Conservation (phyloP, 2,888 invertebrate genomes). For the Mesopsocus fuscifrons region DNA sequence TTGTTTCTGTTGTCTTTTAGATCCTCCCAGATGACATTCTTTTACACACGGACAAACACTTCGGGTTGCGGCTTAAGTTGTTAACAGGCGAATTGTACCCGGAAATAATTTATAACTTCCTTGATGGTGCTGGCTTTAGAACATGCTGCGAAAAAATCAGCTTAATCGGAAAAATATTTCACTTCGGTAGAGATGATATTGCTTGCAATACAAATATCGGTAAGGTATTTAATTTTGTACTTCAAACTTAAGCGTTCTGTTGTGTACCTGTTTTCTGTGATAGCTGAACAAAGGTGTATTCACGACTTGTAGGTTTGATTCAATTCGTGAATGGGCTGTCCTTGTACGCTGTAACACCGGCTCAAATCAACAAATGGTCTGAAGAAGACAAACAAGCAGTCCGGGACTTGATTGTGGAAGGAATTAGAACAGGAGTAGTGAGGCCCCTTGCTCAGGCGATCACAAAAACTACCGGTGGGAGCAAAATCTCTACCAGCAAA, state of each 20-base stretch:
- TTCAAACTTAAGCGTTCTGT: too few species aligned
- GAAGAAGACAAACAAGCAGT: constrained; percentile 29
- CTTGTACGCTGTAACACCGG: constrained; percentile 37
- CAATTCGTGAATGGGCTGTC: constrained; percentile 35
- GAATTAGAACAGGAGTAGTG: constrained; percentile 31
- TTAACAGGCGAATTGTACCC: constrained; percentile 21
- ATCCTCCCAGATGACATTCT: constrained; percentile 8
- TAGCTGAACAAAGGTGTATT: too few species aligned
- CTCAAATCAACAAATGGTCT: constrained; percentile 31
- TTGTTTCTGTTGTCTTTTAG: background rate
- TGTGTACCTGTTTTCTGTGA: background rate
- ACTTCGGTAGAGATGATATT: constrained; percentile 38
- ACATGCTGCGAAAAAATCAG: too few species aligned
- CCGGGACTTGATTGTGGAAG: constrained; percentile 27
- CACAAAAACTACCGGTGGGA: constrained; percentile 27
- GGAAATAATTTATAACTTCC: constrained; percentile 34
- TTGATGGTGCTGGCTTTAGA: constrained; percentile 34
- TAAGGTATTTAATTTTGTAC: too few species aligned
- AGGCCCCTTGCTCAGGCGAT: too few species aligned
- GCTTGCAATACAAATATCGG: constrained; percentile 32
- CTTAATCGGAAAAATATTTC: constrained; percentile 36
- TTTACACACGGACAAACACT: constrained; percentile 11
- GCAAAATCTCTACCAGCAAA: too few species aligned
- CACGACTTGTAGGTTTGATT: constrained; percentile 33
- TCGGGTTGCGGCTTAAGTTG: constrained; percentile 13